A percentile compares a stretch with the other conserved stretches of the same genome.
phyloP scores from a whole-genome alignment of 2,797 vertebrate species.

The Otolemur crassicaudatus region DNA sequence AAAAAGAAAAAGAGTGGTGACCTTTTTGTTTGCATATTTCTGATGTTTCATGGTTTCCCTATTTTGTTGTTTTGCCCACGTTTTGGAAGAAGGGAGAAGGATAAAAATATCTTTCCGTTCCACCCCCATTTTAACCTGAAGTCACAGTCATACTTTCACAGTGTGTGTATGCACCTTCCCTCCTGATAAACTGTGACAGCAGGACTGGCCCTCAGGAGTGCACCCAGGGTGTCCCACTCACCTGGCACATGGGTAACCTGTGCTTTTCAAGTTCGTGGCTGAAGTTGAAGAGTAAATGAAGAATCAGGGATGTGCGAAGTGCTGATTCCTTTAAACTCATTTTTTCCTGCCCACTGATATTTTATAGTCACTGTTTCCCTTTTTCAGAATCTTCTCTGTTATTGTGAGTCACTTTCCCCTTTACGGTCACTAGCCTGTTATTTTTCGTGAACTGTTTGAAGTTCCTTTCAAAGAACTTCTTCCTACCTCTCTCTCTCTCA shows the following conservation, averaged over 20 bases:
- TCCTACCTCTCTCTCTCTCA: neutral
- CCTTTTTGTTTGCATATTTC: neutral
- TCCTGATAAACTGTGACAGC: too few species aligned
- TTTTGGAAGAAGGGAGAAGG: neutral
- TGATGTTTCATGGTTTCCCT: neutral
- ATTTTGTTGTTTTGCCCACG: neutral
- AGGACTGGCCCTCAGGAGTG: rapidly evolving
- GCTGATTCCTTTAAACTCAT: neutral
- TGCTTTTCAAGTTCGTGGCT: neutral
- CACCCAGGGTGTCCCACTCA: rapidly evolving
- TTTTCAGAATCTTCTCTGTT: neutral
- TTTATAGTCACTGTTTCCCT: neutral
- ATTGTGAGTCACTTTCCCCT: neutral
- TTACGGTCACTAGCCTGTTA: neutral
- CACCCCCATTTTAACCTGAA: neutral
- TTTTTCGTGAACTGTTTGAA: neutral
- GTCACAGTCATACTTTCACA: neutral
- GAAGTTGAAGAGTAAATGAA: neutral
- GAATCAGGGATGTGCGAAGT: neutral
- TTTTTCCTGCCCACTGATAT: neutral
- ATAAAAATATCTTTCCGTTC: neutral
- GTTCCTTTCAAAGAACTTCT: neutral
- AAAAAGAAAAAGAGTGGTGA: too few species aligned
- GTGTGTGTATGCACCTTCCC: neutral
- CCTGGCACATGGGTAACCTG: neutral